These are phyloP conservation scores for Drosophila kikkawai DNA, from an alignment of 1,140 invertebrate genomes.

Conservation along the genomic window DNA sequence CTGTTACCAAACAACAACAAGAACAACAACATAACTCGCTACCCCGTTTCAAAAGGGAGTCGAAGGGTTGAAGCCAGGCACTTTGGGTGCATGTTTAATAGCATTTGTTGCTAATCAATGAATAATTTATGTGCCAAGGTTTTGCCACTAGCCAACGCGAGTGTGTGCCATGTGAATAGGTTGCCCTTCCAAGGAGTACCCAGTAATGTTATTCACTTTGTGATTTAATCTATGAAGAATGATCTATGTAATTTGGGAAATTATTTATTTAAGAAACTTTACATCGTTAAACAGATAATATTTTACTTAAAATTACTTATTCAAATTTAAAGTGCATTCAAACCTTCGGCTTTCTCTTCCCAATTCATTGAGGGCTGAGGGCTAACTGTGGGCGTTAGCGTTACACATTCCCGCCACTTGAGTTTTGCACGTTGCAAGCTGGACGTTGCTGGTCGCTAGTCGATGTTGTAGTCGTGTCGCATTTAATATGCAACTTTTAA, in stretches of 20 bases:
- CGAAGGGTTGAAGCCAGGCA: constrained; percentile 34
- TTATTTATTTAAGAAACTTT: background rate
- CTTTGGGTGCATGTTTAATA: constrained; percentile 81
- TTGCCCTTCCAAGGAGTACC: background rate
- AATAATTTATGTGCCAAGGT: constrained; percentile 83
- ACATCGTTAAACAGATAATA: too few relatives aligned
- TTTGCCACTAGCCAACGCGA: constrained; percentile 49
- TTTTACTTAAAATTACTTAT: background rate
- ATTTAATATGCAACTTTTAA: constrained; percentile 83
- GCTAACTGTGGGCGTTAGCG: constrained; percentile 40
- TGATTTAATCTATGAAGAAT: background rate
- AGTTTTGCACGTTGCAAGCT: constrained; percentile 22
- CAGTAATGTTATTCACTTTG: background rate
- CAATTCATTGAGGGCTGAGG: background rate
- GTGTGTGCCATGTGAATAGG: background rate
- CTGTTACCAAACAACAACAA: constrained; percentile 7
- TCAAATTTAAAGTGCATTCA: background rate
- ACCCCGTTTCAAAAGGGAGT: background rate
- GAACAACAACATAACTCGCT: background rate
- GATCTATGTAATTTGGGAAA: background rate
- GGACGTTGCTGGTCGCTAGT: constrained; percentile 29
- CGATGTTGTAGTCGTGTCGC: constrained; percentile 65
- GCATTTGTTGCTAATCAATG: constrained; percentile 84
- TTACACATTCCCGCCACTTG: constrained; percentile 69
- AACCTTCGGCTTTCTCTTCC: constrained; percentile 7